These are phyloP conservation scores for Ataeniobius toweri DNA, from an alignment of 2,797 vertebrate species.

Conservation along the genomic window DNA sequence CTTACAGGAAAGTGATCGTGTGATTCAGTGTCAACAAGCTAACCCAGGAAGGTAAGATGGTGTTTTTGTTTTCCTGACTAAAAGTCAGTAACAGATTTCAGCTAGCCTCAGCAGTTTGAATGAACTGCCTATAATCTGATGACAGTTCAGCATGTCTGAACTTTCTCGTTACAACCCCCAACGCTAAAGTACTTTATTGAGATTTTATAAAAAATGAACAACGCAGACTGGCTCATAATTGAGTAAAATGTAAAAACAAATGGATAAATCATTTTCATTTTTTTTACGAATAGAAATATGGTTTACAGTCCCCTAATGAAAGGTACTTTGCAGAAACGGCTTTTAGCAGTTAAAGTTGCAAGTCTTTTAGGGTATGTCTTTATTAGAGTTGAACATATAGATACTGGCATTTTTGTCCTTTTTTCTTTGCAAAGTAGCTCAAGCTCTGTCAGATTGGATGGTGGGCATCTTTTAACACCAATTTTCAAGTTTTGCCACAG, in stretches of 20 bases:
- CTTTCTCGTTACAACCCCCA: background rate
- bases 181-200: background rate
- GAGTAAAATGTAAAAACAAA: background rate
- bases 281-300: no score
- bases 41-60: conserved; percentile 60
- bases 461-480: no score
- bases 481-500: no score
- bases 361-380: no score
- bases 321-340: no score
- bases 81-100: background rate
- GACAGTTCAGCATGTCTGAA: background rate
- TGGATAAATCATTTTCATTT: background rate
- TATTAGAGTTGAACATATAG: background rate
- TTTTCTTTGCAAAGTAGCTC: background rate
- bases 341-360: no score
- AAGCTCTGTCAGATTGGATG: background rate
- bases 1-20: conserved; percentile 64
- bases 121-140: background rate
- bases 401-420: background rate
- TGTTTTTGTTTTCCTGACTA: background rate
- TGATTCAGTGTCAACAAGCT: conserved; percentile 56
- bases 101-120: background rate
- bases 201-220: background rate
- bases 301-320: background rate
- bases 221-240: background rate